Evolutionary conservation across 2,797 vertebrate species (phyloP).

Genomic region (Ptychobarbus kaznakovi): DNA sequence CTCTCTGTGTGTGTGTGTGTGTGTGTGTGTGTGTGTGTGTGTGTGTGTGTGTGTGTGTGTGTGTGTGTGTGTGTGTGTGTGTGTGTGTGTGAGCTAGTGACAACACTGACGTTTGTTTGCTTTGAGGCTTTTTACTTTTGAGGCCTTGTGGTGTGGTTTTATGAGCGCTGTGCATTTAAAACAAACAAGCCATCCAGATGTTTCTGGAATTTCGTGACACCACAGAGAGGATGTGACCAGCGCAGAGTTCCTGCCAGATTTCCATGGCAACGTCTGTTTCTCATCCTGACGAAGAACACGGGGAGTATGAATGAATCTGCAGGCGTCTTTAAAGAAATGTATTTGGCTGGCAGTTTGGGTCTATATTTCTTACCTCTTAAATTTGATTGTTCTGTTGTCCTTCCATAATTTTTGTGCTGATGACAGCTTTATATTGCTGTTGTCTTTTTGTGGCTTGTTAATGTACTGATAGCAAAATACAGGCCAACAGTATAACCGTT

Average conservation of each 20-base stretch:
- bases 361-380: neutral
- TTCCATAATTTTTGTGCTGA: constrained; percentile 14
- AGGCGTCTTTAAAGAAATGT: neutral
- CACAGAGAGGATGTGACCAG: constrained; percentile 60
- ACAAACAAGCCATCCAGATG: constrained; percentile 65
- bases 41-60: neutral
- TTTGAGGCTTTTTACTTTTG: constrained; percentile 37
- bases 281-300: constrained; percentile 29
- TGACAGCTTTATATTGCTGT: neutral
- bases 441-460: constrained; percentile 26
- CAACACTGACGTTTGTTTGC: constrained; percentile 36
- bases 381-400: neutral
- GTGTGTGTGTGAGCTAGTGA: neutral
- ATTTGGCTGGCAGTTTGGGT: neutral
- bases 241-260: constrained; percentile 54
- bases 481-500: neutral
- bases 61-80: neutral
- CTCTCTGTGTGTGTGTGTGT: neutral
- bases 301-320: constrained; percentile 38
- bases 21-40: neutral
- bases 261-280: constrained; percentile 64
- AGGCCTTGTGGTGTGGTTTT: constrained; percentile 39
- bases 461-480: constrained; percentile 14
- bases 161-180: constrained; percentile 11
- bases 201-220: constrained; percentile 63